Conservation (phyloP, 2,113 vertebrate genomes). For the Prionailurus bengalensis region DNA sequence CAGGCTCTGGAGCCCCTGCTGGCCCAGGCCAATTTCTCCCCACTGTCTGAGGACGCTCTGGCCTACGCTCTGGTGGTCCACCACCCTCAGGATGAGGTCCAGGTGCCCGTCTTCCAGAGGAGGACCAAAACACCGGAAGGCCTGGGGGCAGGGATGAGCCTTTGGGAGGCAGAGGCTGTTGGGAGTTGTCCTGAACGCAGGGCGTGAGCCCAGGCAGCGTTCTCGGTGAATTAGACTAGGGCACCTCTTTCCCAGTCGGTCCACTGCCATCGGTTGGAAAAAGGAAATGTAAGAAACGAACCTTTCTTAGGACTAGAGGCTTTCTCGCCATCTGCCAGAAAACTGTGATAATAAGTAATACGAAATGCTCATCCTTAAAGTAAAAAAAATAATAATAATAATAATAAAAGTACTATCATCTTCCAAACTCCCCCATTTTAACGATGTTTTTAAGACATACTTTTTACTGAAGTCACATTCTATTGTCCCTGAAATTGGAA, state of each 20-base stretch:
- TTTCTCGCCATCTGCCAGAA: background rate
- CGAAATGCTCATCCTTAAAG: background rate
- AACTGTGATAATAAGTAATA: background rate
- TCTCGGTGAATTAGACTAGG: background rate
- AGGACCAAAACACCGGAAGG: background rate
- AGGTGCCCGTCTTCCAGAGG: slow-evolving; percentile 73
- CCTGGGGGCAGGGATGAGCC: background rate
- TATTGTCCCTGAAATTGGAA: background rate
- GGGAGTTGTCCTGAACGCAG: background rate
- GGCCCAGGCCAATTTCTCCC: slow-evolving; percentile 87
- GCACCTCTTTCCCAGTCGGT: background rate
- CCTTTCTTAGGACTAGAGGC: background rate
- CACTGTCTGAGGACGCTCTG: slow-evolving; percentile 82
- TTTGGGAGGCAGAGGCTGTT: background rate
- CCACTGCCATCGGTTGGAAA: background rate
- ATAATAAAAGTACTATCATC: background rate
- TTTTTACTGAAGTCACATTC: background rate
- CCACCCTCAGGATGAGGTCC: slow-evolving; percentile 86
- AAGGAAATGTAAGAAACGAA: background rate
- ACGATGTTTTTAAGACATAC: background rate
- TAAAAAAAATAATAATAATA: background rate
- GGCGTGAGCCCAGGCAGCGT: rapidly evolving
- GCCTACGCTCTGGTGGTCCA: slow-evolving; percentile 86
- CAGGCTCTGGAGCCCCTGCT: slow-evolving; percentile 81
- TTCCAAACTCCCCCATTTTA: slow-evolving; percentile 16